Evolutionary conservation across 2,797 vertebrate genomes (phyloP).

Genomic region (Myotis vivesi): DNA sequence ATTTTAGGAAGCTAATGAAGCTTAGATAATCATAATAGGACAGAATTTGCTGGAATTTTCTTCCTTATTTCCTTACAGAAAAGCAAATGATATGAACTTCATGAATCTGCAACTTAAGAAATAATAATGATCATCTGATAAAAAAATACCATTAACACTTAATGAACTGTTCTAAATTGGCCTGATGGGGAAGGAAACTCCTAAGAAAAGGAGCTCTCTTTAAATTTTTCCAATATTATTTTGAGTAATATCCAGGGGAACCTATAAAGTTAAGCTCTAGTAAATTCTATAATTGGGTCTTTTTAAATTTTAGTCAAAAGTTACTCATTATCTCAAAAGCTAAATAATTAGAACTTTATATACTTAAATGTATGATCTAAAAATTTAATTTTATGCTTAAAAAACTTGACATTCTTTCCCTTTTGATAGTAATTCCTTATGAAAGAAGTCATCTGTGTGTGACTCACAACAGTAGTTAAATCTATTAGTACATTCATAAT

Average conservation of each 20-base stretch:
- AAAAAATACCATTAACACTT: background rate
- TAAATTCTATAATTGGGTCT: background rate
- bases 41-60: background rate
- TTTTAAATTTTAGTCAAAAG: background rate
- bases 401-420: background rate
- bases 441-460: background rate
- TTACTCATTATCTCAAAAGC: background rate
- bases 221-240: background rate
- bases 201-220: background rate
- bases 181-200: background rate
- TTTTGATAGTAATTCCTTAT: background rate
- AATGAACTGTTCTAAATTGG: slow-evolving; percentile 7
- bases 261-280: background rate
- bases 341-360: background rate
- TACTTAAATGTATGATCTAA: background rate
- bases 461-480: background rate
- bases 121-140: background rate
- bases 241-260: background rate
- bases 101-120: background rate
- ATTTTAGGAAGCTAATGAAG: background rate
- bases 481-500: background rate
- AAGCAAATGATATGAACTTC: background rate
- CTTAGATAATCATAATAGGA: background rate
- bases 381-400: background rate
- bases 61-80: background rate